These are phyloP conservation scores for Natator depressus DNA, from an alignment of 2,113 vertebrate genomes.

Conservation along the genomic window DNA sequence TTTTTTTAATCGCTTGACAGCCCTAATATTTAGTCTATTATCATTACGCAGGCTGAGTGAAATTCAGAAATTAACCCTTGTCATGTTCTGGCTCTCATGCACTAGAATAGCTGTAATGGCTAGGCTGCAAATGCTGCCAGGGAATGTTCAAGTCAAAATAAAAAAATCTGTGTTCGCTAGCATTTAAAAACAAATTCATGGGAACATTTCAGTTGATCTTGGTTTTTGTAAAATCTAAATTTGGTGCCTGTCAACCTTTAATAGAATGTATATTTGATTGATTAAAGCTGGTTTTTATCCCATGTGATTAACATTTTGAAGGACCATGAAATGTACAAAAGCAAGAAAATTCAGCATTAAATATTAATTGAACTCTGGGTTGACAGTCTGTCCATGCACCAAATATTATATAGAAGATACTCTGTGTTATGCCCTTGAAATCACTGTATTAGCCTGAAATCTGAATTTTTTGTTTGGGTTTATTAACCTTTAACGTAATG, in stretches of 20 bases:
- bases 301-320: neutral
- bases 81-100: neutral
- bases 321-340: neutral
- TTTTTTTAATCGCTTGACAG: no score
- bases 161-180: neutral
- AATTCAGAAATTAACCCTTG: neutral
- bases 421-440: no score
- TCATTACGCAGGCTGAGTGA: neutral
- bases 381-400: neutral
- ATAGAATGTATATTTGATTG: neutral
- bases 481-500: neutral
- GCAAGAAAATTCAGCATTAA: neutral
- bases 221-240: neutral
- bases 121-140: accelerated
- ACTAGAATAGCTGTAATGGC: neutral
- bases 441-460: neutral
- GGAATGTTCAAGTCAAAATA: neutral
- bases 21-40: neutral
- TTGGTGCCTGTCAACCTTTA: neutral
- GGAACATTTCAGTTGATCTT: neutral
- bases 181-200: neutral
- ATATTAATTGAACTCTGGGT: neutral
- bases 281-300: neutral
- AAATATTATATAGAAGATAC: neutral
- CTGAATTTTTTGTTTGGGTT: neutral